Base-by-base conservation (phyloP, 2,113 vertebrate genomes). In the Alethe castanea region DNA sequence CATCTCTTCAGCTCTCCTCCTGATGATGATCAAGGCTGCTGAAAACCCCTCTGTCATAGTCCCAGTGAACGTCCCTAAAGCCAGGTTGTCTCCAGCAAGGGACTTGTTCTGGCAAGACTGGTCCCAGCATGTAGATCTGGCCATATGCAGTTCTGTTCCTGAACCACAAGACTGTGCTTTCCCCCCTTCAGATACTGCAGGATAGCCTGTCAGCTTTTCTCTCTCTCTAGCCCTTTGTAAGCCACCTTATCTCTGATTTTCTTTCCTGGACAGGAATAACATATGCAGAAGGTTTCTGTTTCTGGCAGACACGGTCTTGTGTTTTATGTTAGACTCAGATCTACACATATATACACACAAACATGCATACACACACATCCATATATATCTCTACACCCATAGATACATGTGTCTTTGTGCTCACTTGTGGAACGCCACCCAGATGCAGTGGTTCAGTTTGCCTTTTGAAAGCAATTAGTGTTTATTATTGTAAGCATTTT, bases 81-180 rank as follows among this genome's bases (percentile, higher is more conserved):
- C 13, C 48, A 29, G 40, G 5, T 8, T 52, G 52, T 31, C 31
- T 66, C 10, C 47, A 62, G n/a, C 16, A 18, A n/a, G 29, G 8
- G 1, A 70, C n/a, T 69, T 74, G 19, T 13, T 87, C 29, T 52
- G 44, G 33, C n/a, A 88, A 54, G 35, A 19, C 62, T 69, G 25
- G 45, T 48, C 54, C 48, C 42, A 79, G 59, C 1, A 6, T 2
- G 10, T 10, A 33, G 48, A 64, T 33, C 4, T 3, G 1, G 16
- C 44, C 66, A 52, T 88, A 77, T 86, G 82, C 88, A 93, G 85
- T 94, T 94, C 92, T 95, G 47, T 83, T 59, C 38, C 59, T 94
- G 81, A 92, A 80, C 85, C 85, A 96, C 95, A 94, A 94, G 95
- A 92, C 85, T 95, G 88, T 97, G 93, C 88, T 94, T 96, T 92